Conservation (phyloP, 2,888 invertebrate genomes). For the Calliphora vomitoria region DNA sequence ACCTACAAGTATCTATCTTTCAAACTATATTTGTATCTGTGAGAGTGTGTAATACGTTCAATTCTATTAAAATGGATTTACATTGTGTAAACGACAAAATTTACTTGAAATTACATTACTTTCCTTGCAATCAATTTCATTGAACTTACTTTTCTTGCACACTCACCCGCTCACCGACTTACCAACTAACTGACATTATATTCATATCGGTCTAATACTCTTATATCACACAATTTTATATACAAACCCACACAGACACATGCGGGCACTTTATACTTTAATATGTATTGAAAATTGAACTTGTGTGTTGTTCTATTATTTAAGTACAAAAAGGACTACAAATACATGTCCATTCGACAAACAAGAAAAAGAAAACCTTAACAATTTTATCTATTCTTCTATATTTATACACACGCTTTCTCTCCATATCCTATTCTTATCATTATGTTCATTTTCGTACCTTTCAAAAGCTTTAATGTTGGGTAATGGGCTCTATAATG, state of each 20-base stretch:
- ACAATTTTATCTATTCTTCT: constrained; percentile 43
- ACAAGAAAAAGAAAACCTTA: constrained; percentile 4
- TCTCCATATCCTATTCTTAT: not conserved
- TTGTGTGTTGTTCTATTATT: constrained; percentile 26
- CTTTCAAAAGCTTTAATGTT: constrained; percentile 5
- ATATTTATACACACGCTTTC: not conserved
- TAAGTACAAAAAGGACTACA: constrained; percentile 1
- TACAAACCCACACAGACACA: too few species aligned
- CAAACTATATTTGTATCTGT: not conserved
- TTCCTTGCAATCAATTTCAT: constrained; percentile 58
- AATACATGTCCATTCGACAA: constrained; percentile 5
- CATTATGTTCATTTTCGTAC: constrained; percentile 18
- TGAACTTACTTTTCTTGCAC: constrained; percentile 27
- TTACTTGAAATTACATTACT: constrained; percentile 65
- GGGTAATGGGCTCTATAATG: constrained; percentile 15
- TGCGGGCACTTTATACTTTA: not conserved
- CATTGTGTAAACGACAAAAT: constrained; percentile 71
- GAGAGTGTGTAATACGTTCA: not conserved
- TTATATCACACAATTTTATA: not conserved
- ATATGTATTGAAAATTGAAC: constrained; percentile 32
- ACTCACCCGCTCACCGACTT: not conserved
- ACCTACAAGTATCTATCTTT: not conserved
- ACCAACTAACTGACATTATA: constrained; percentile 8
- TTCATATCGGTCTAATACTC: constrained; percentile 1
- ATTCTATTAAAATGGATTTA: constrained; percentile 67